Evolutionary conservation across 1,140 invertebrate genomes (phyloP).

Genomic region (Meloidogyne floridensis): DNA sequence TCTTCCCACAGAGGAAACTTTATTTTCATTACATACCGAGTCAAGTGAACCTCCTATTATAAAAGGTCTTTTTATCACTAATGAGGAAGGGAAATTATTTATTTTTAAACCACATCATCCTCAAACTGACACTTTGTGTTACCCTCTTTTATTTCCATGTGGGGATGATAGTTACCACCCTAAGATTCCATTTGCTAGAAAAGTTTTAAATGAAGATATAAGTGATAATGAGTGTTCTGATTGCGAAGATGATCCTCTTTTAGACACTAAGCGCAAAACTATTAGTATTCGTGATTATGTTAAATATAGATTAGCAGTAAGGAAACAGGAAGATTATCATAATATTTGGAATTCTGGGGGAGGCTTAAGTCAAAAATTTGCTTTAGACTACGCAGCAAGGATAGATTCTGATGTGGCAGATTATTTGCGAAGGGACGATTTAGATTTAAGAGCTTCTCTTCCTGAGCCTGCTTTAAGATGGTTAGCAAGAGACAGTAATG

Average conservation of each 20-base stretch:
- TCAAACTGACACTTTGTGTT: neutral
- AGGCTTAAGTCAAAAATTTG: conserved; percentile 8
- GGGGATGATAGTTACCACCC: no score
- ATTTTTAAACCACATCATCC: neutral
- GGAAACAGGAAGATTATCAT: neutral
- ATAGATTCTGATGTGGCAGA: conserved; percentile 7
- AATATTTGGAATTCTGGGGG: conserved; percentile 5
- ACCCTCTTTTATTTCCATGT: no score
- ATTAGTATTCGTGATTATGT: neutral
- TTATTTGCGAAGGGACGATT: neutral
- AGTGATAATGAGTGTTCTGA: no score
- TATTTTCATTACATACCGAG: neutral
- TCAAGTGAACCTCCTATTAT: neutral
- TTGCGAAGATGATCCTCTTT: neutral
- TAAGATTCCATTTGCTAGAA: no score
- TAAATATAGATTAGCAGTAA: no score
- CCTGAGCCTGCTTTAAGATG: neutral
- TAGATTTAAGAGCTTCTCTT: neutral
- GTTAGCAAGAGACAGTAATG: neutral
- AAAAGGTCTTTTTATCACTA: neutral
- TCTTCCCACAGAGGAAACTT: no score
- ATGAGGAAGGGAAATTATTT: neutral
- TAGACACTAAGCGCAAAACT: neutral
- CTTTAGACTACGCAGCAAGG: neutral
- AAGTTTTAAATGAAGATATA: no score